Evolutionary conservation across 2,113 vertebrate species (phyloP), one percentile per base, ranked within the genome.

Genomic region (Circaetus cinerascens): DNA sequence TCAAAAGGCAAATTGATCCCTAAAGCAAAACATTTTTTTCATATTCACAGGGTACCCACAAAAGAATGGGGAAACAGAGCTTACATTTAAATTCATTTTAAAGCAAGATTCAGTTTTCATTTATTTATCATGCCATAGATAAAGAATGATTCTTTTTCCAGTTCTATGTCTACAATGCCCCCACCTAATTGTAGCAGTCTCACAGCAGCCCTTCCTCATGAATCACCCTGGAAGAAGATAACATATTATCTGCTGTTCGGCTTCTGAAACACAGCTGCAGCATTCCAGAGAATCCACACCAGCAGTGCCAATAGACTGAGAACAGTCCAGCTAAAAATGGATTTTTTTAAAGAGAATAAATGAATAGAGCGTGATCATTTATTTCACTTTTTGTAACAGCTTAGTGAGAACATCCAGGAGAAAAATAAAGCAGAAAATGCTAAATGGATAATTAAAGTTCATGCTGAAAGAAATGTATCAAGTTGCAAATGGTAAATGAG

Each of bases 301-400:
- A 80, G 56, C 88, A 40, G n/a, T 74, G 62, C 22, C 67, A 55
- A 80, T 22, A 62, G 2, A 67, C 27, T 57, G 17, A 88, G 66
- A 82, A 80, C 15, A 93, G 48, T 66, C 85, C 71, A 82, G 75
- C 76, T 93, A 74, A 89, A 96, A 95, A 72, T n/a, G 50, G 26
- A 50, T 32, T 75, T 81, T 64, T 32, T 76, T 34, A 11, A 15
- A 18, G 64, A 38, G 3, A 55, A 53, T 59, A 50, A 71, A 36
- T 45, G 1, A 55, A 73, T 23, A 51, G 19, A 72, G 7, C 9
- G 15, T 83, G 50, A 72, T 92, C 45, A 87, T 90, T 93, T 90
- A 34, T 95, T 97, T 97, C 84, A 92, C n/a, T 73, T 62, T 4
- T 90, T 96, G 84, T 76, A 93, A 83, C 56, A 92, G 53, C 55